phyloP scores from a whole-genome alignment of 1,140 invertebrate genomes.

The Drosophila carrolli region DNA sequence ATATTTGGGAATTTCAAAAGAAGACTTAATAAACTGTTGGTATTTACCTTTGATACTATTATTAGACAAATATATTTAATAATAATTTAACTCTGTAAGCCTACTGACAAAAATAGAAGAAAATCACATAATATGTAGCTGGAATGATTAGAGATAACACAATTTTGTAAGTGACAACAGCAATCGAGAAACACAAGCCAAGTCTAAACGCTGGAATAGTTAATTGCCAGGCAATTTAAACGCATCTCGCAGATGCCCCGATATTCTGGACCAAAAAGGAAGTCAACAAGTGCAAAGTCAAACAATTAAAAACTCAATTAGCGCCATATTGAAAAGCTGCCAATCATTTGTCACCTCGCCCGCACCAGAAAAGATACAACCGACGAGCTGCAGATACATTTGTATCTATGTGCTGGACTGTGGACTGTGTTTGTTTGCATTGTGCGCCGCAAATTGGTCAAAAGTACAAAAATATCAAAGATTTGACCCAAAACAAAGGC shows the following conservation, averaged over 20 bases:
- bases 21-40: too few relatives aligned
- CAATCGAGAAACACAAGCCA: background rate
- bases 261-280: conserved; percentile 19
- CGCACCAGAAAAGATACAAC: conserved; percentile 11
- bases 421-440: conserved; percentile 66
- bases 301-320: conserved; percentile 83
- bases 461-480: conserved; percentile 83
- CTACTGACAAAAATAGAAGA: too few relatives aligned
- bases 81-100: too few relatives aligned
- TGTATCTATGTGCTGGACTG: conserved; percentile 32
- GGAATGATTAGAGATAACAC: too few relatives aligned
- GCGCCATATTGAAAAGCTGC: conserved; percentile 82
- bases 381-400: conserved; percentile 29
- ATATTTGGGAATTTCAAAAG: too few relatives aligned
- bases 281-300: conserved; percentile 73
- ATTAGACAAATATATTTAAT: background rate
- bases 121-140: too few relatives aligned
- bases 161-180: too few relatives aligned
- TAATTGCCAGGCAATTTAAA: background rate
- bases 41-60: too few relatives aligned
- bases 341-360: conserved; percentile 66
- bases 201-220: background rate
- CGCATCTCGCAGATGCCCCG: background rate
- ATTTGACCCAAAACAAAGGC: conserved; percentile 55
- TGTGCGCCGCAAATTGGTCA: conserved; percentile 80